Evolutionary conservation across 2,113 vertebrate genomes (phyloP), one percentile per base, ranked within the genome.

Genomic region (Microtus pennsylvanicus): DNA sequence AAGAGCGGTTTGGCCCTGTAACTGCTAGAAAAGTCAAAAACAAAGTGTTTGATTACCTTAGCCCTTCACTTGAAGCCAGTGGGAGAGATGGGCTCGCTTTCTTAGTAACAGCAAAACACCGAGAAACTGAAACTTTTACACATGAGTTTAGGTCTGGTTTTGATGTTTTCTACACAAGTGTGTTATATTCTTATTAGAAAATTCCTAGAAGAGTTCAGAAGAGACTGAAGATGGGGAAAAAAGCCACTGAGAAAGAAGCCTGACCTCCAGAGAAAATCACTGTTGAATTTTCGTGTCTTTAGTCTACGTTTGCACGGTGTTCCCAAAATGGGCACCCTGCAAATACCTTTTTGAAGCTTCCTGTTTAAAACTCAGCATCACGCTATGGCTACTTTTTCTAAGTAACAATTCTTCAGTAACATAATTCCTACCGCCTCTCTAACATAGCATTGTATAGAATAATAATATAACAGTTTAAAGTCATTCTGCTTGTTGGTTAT

Each of bases 51-150:
- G 13, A 38, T 82, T 96, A 50, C 77, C 72, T 67, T 87, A 61
- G 13, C 30, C 33, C 30, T 58, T 5, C 72, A 69, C 38, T 19
- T 76, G 55, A 86, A 89, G 7, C 6, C n/a, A 85, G 26, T 61
- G 83, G n/a, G 52, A 80, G 78, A 81, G 7, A 94, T 26, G 16
- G 9, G 1, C 42, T 22, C 24, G 42, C 70, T 58, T 95, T 97
- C 78, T 24, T 78, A 65, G 22, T 77, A 96, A 96, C 22, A 82
- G 42, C 10, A 81, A 17, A 17, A 76, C 42, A 52, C 91, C 55
- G 9, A 96, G 65, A 96, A 94, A 89, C 78, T 55, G 75, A 91
- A 74, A 61, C 5, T 85, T 94, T 97, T 92, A 55, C 14, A 74
- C 42, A 26, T 67, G 87, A 91, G 19, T 82, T 47, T 88, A 70